Conservation (phyloP, 2,113 vertebrate genomes). For the Solenodon paradoxus region DNA sequence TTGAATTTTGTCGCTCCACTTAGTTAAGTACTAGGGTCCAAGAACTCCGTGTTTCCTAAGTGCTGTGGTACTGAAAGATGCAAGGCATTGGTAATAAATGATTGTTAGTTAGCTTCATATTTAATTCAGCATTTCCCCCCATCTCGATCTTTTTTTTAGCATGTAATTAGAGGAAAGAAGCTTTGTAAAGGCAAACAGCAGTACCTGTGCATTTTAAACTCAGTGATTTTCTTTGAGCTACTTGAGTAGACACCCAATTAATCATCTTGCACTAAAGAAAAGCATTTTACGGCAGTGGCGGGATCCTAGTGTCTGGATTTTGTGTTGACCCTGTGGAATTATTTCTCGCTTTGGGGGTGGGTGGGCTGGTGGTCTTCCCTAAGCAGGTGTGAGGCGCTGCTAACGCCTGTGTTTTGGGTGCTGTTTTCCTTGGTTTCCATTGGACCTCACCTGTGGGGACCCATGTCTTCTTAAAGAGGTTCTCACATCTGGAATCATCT, state of each 20-base stretch:
- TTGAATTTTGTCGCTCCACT: neutral
- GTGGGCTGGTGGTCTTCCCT: neutral
- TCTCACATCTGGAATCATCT: constrained; percentile 26
- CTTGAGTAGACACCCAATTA: constrained; percentile 48
- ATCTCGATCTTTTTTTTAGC: neutral
- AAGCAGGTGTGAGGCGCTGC: neutral
- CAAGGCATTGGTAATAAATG: neutral
- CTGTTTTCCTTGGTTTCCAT: neutral
- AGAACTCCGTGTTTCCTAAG: neutral
- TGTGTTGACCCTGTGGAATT: neutral
- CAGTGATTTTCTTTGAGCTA: constrained; percentile 12
- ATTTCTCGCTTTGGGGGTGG: neutral
- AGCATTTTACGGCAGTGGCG: neutral
- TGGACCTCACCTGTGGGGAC: neutral
- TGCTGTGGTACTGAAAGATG: neutral
- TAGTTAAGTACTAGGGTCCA: neutral
- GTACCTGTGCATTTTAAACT: constrained; percentile 11
- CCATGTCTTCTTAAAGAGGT: neutral
- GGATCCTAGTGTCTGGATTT: neutral
- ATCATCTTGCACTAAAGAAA: constrained; percentile 17
- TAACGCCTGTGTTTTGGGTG: no score
- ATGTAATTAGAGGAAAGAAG: neutral
- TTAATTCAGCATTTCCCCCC: neutral
- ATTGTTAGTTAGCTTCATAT: neutral
- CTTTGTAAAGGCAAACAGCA: neutral